phyloP scores from a whole-genome alignment of 2,888 invertebrate genomes.

The Neoaliturus tenellus region DNA sequence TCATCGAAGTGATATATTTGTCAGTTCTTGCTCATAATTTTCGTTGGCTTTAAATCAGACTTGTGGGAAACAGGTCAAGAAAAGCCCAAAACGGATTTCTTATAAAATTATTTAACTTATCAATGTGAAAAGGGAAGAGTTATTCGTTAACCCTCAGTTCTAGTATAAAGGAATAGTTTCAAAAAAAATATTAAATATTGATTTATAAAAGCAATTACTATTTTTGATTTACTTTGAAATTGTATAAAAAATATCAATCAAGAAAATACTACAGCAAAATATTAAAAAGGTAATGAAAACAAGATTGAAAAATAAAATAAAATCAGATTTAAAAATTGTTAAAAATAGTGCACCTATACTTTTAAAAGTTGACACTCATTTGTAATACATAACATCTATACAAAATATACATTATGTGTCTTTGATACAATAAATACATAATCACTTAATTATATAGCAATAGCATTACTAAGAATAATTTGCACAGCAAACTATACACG shows the following conservation, averaged over 20 bases:
- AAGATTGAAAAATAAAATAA: neutral
- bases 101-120: neutral
- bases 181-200: no score
- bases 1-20: neutral
- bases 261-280: neutral
- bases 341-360: neutral
- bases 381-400: neutral
- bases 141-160: neutral
- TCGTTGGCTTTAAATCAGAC: conserved; percentile 21
- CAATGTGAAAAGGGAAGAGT: neutral
- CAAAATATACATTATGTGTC: neutral
- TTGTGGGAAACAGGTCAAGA: neutral
- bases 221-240: neutral
- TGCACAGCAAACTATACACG: neutral
- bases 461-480: neutral
- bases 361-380: neutral
- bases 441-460: neutral
- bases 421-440: neutral
- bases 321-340: neutral
- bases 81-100: neutral
- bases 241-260: neutral
- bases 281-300: neutral
- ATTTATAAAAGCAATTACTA: neutral
- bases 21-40: neutral
- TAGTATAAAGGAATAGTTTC: no score